These are phyloP conservation scores for Leucophenga varia DNA, from an alignment of 1,140 invertebrate genomes.

Conservation along the genomic window DNA sequence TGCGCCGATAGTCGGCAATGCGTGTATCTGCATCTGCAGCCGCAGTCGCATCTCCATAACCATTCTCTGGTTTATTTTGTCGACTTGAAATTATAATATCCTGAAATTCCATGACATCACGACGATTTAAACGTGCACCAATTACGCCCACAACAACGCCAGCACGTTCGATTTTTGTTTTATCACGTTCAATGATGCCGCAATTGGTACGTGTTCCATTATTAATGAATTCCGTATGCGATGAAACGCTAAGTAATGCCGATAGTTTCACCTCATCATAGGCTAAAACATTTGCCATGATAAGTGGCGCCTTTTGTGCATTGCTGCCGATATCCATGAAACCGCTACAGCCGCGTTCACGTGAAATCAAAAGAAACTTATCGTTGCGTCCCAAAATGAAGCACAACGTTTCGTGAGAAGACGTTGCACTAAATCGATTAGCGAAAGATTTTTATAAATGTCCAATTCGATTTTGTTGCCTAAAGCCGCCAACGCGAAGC, in stretches of 20 bases:
- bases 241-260: conserved; percentile 63
- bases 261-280: conserved; percentile 58
- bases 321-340: conserved; percentile 60
- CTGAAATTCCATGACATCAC: conserved; percentile 62
- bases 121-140: conserved; percentile 58
- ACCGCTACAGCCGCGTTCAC: conserved; percentile 52
- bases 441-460: conserved; percentile 28
- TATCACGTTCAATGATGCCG: conserved; percentile 53
- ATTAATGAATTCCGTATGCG: conserved; percentile 66
- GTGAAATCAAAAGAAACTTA: conserved; percentile 56
- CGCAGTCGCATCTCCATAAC: conserved; percentile 49
- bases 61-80: conserved; percentile 59
- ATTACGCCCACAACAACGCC: conserved; percentile 57
- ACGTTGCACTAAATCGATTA: conserved; percentile 59
- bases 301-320: conserved; percentile 39
- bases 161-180: conserved; percentile 23
- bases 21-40: conserved; percentile 6
- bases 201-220: conserved; percentile 64
- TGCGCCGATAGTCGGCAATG: conserved; percentile 27
- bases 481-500: conserved; percentile 7
- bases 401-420: conserved; percentile 59
- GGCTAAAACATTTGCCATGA: conserved; percentile 58
- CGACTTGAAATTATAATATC: conserved; percentile 59
- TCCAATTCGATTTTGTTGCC: conserved; percentile 33
- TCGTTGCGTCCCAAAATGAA: conserved; percentile 56